Percentiles rank a stretch among this genome's conserved stretches.
Conservation (phyloP, 2,797 vertebrate species). For the Diceros bicornis region DNA sequence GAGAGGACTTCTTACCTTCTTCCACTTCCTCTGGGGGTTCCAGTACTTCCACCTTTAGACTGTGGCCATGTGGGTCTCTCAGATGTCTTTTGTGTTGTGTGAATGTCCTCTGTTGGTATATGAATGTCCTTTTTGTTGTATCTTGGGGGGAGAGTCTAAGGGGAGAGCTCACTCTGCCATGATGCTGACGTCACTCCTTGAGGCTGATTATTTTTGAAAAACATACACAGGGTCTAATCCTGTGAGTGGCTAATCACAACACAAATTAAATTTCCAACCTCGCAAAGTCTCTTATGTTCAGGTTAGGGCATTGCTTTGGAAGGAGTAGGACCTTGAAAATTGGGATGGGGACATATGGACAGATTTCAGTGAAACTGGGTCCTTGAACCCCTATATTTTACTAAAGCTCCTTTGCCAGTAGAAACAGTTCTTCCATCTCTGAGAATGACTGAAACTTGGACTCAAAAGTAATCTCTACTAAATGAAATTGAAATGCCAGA, state of each 20-base stretch:
- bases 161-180: too few relatives aligned
- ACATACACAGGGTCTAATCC: background rate
- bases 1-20: too few relatives aligned
- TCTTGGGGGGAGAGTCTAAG: too few relatives aligned
- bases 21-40: too few relatives aligned
- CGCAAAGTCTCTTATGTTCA: background rate
- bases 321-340: background rate
- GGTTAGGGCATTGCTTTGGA: conserved; percentile 15
- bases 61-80: too few relatives aligned
- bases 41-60: too few relatives aligned
- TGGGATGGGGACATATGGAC: background rate
- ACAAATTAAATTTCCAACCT: background rate
- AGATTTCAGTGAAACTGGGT: background rate
- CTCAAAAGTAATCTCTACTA: background rate
- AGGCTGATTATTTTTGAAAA: background rate
- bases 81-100: too few relatives aligned
- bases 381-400: background rate
- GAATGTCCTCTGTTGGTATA: too few relatives aligned
- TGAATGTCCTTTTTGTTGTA: too few relatives aligned
- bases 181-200: too few relatives aligned
- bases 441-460: background rate
- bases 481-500: background rate
- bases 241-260: background rate
- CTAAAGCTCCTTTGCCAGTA: background rate
- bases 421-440: background rate